Evolutionary conservation across 2,888 invertebrate genomes (phyloP).

Genomic region (Spisula solida): DNA sequence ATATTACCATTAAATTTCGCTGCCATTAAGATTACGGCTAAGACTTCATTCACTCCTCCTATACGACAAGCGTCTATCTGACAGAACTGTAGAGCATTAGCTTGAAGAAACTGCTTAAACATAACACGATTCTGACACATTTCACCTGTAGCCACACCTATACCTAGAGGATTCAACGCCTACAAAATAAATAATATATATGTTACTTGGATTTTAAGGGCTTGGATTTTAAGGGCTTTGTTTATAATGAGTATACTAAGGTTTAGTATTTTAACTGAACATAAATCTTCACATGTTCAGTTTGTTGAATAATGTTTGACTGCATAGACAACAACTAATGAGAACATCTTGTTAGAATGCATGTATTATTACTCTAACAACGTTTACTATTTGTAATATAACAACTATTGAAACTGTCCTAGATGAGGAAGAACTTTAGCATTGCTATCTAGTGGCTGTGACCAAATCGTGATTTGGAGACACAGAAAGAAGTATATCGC

Average conservation of each 20-base stretch:
- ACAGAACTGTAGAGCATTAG: conserved; percentile 94
- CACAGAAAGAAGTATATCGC: too few species aligned
- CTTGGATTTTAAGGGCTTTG: background rate
- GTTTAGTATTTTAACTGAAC: too few species aligned
- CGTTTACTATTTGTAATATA: too few species aligned
- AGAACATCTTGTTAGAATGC: too few species aligned
- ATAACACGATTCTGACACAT: conserved; percentile 96
- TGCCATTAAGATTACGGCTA: conserved; percentile 96
- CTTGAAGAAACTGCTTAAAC: conserved; percentile 95
- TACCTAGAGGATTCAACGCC: conserved; percentile 91
- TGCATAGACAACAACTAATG: too few species aligned
- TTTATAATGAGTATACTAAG: background rate
- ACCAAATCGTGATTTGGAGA: too few species aligned
- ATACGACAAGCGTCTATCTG: conserved; percentile 96
- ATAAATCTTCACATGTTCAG: too few species aligned
- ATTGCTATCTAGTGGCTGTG: too few species aligned
- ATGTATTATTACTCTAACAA: too few species aligned
- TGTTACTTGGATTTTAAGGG: background rate
- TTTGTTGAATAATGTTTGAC: too few species aligned
- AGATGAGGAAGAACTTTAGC: too few species aligned
- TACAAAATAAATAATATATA: conserved; percentile 73
- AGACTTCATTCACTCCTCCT: conserved; percentile 95
- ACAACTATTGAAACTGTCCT: too few species aligned
- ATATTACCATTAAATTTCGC: conserved; percentile 92
- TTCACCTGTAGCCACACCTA: conserved; percentile 96